Conservation (phyloP, 2,113 vertebrate genomes). For the Stigmatopora argus region DNA sequence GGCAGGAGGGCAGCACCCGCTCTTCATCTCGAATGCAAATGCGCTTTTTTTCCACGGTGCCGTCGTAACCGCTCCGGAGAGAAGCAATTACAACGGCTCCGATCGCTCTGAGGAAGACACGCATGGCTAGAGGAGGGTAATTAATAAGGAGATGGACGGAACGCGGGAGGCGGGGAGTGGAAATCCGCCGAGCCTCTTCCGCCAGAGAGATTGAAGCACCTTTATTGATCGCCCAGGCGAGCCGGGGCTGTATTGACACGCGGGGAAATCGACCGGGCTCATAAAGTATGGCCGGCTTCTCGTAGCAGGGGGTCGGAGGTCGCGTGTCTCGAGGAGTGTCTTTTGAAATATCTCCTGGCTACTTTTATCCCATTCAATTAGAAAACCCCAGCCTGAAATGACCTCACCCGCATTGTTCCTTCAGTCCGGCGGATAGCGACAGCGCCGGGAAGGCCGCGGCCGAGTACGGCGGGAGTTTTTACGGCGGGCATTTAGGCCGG, state of each 20-base stretch:
- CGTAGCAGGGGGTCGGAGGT: conserved; percentile 48
- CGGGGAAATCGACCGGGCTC: conserved; percentile 18
- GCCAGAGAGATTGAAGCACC: conserved; percentile 3
- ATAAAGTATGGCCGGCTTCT: conserved; percentile 23
- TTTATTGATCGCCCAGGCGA: conserved; percentile 28
- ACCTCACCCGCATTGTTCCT: conserved; percentile 40
- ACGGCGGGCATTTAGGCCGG: conserved; percentile 64
- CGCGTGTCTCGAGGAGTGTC: conserved; percentile 17
- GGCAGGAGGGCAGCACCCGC: conserved; percentile 59
- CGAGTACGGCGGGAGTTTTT: conserved; percentile 53
- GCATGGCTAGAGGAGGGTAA: conserved; percentile 62
- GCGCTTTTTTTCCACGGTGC: conserved; percentile 66
- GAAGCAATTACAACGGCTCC: conserved; percentile 71
- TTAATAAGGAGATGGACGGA: conserved; percentile 66
- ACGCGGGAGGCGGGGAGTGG: conserved; percentile 32
- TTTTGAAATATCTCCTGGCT: conserved; percentile 13
- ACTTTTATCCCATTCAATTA: conserved; percentile 28
- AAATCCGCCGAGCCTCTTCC: conserved; percentile 50
- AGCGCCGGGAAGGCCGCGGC: conserved; percentile 20
- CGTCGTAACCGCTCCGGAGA: conserved; percentile 63
- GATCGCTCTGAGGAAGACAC: conserved; percentile 63
- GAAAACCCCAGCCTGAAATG: conserved; percentile 35
- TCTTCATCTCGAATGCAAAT: conserved; percentile 71
- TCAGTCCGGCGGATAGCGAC: conserved; percentile 21
- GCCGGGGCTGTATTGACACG: conserved; percentile 22